Percentiles rank a stretch among this genome's conserved stretches.
These are phyloP conservation scores for Hemaris fuciformis DNA, from an alignment of 2,888 invertebrate species.

Conservation along the genomic window DNA sequence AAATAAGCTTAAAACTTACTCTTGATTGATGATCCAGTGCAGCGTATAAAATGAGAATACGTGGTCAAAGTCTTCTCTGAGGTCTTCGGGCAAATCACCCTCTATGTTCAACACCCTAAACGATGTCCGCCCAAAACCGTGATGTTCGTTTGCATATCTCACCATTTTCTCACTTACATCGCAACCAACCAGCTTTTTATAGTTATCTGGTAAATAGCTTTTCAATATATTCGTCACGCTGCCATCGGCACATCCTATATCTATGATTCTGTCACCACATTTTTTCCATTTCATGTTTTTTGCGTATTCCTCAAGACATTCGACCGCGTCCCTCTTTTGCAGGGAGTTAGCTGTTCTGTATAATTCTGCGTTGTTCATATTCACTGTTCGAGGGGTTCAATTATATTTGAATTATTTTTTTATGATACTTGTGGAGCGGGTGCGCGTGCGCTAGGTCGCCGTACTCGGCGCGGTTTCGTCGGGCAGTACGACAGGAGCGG, in stretches of 20 bases:
- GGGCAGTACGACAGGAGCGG: slow-evolving; percentile 54
- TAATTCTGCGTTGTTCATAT: slow-evolving; percentile 68
- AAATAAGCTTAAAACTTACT: slow-evolving; percentile 55
- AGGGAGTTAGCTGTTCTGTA: slow-evolving; percentile 79
- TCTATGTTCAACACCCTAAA: slow-evolving; percentile 79
- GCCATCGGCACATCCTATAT: slow-evolving; percentile 86
- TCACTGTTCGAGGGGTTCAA: slow-evolving; percentile 9
- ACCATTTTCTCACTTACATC: slow-evolving; percentile 86
- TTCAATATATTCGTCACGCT: slow-evolving; percentile 83
- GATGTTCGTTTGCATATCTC: slow-evolving; percentile 75
- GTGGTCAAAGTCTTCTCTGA: slow-evolving; percentile 79
- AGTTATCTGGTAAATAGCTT: slow-evolving; percentile 76
- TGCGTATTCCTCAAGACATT: slow-evolving; percentile 82
- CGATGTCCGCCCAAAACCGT: slow-evolving; percentile 56
- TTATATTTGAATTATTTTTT: neutral
- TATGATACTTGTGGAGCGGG: neutral
- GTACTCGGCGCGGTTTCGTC: slow-evolving; percentile 62
- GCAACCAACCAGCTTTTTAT: slow-evolving; percentile 75
- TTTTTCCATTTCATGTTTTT: slow-evolving; percentile 71
- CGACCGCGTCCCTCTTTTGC: slow-evolving; percentile 54
- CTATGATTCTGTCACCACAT: slow-evolving; percentile 64
- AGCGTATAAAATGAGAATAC: slow-evolving; percentile 87
- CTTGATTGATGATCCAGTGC: slow-evolving; percentile 86
- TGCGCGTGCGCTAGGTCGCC: slow-evolving; percentile 55
- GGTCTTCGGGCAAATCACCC: slow-evolving; percentile 59